These are phyloP conservation scores for Cyprinodon diabolis DNA, from an alignment of 2,797 vertebrate species.

Conservation along the genomic window DNA sequence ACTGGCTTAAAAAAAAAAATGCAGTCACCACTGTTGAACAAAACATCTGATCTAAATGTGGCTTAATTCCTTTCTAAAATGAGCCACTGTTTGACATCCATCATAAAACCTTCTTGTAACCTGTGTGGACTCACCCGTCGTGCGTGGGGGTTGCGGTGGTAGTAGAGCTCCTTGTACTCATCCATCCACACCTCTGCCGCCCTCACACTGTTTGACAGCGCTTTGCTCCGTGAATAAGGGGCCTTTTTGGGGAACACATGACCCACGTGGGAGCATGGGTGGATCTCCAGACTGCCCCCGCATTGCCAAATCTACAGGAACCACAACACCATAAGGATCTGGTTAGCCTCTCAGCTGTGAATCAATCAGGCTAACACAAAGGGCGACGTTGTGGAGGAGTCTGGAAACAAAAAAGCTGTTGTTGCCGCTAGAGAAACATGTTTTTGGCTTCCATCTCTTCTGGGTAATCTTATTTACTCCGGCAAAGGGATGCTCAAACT, in stretches of 20 bases:
- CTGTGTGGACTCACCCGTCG: slow-evolving; percentile 84
- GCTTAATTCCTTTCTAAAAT: slow-evolving; percentile 7
- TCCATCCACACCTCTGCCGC: slow-evolving; percentile 99
- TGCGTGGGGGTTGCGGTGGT: slow-evolving; percentile 93
- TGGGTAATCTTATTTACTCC: slow-evolving; percentile 20
- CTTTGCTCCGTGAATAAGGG: slow-evolving; percentile 92
- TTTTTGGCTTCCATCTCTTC: slow-evolving; percentile 18
- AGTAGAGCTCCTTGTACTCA: slow-evolving; percentile 92
- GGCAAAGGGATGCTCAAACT: slow-evolving; percentile 31
- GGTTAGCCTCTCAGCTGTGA: slow-evolving; percentile 38
- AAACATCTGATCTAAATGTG: slow-evolving; percentile 7
- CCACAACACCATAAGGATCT: slow-evolving; percentile 39
- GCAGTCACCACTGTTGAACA: slow-evolving; percentile 2
- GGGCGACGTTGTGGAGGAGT: slow-evolving; percentile 21
- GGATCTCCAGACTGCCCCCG: slow-evolving; percentile 94
- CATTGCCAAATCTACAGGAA: slow-evolving; percentile 87
- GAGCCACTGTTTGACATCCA: neutral
- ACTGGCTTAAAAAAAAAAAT: neutral
- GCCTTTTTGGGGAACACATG: slow-evolving; percentile 98
- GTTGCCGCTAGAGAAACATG: slow-evolving; percentile 10
- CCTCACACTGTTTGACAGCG: slow-evolving; percentile 94
- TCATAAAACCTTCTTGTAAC: neutral
- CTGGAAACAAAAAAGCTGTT: slow-evolving; percentile 31
- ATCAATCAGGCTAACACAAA: slow-evolving; percentile 42
- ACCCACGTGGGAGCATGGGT: slow-evolving; percentile 96